phyloP scores from a whole-genome alignment of 1,140 invertebrate genomes.

The Bombus sibiricus region DNA sequence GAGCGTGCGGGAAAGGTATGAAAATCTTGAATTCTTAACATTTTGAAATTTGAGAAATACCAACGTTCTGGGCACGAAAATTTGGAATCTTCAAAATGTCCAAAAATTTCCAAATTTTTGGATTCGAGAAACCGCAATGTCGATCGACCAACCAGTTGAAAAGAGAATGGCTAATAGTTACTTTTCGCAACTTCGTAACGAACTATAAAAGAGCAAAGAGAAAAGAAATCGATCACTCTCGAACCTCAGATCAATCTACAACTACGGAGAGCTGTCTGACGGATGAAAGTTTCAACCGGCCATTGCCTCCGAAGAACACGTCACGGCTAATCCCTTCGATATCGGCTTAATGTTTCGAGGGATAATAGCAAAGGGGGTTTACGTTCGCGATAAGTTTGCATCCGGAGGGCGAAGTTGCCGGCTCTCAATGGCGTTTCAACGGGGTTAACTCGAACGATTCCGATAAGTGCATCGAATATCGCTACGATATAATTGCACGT shows the following conservation, averaged over 20 bases:
- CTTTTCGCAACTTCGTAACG: not conserved
- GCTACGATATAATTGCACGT: constrained; percentile 25
- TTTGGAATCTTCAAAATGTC: no score
- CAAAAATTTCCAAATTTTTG: no score
- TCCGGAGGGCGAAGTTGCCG: not conserved
- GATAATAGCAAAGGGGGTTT: constrained; percentile 48
- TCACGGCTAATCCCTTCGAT: constrained; percentile 49
- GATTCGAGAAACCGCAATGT: no score
- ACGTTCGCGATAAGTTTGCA: constrained; percentile 36
- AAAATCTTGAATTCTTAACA: no score
- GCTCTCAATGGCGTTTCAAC: constrained; percentile 27
- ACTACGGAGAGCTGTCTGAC: not conserved
- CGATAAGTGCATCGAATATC: constrained; percentile 33
- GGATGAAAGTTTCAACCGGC: constrained; percentile 7
- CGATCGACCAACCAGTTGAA: no score
- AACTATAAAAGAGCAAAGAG: not conserved
- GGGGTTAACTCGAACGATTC: constrained; percentile 12
- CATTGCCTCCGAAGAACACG: constrained; percentile 8
- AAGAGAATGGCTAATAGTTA: not conserved
- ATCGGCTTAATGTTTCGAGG: constrained; percentile 42
- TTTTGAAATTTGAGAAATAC: no score
- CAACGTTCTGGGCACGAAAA: no score
- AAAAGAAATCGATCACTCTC: constrained; percentile 16
- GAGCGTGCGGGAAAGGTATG: fast-evolving
- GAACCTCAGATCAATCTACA: not conserved